These are phyloP conservation scores for Sminthurinus signatus DNA, from an alignment of 1,140 invertebrate genomes.

Conservation along the genomic window DNA sequence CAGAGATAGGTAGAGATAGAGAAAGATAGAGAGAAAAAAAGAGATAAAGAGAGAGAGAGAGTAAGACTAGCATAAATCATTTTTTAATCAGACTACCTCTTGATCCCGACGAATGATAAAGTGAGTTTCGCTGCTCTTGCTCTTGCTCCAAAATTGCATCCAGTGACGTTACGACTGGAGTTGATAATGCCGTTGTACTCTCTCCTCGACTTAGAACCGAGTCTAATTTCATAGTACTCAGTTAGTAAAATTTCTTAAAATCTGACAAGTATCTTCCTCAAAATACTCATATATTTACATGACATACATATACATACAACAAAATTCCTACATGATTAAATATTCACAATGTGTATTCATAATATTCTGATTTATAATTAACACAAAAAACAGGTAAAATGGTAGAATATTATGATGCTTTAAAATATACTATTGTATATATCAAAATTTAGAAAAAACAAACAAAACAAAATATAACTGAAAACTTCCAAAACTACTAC, in stretches of 20 bases:
- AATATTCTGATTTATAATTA: no score
- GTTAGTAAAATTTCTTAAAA: no score
- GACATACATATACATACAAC: not conserved
- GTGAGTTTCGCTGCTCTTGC: constrained; percentile 31
- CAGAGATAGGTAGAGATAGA: not conserved
- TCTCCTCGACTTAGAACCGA: constrained; percentile 40
- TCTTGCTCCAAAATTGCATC: constrained; percentile 39
- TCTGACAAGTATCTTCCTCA: no score
- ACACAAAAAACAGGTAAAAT: no score
- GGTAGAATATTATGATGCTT: no score
- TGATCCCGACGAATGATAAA: constrained; percentile 35
- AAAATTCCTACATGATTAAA: no score
- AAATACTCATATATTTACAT: not conserved
- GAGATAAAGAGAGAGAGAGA: constrained; percentile 17
- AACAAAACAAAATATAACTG: no score
- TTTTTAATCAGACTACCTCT: constrained; percentile 32
- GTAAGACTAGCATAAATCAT: no score
- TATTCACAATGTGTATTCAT: no score
- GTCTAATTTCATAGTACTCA: constrained; percentile 27
- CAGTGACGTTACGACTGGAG: constrained; percentile 33
- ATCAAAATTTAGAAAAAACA: no score
- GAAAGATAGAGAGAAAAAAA: constrained; percentile 1
- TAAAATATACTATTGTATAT: no score
- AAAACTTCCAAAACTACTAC: no score
- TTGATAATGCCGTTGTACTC: constrained; percentile 39